Evolutionary conservation across 2,888 invertebrate species (phyloP), one percentile per base, ranked within the genome.

Genomic region (Ichneumoninae sp.): DNA sequence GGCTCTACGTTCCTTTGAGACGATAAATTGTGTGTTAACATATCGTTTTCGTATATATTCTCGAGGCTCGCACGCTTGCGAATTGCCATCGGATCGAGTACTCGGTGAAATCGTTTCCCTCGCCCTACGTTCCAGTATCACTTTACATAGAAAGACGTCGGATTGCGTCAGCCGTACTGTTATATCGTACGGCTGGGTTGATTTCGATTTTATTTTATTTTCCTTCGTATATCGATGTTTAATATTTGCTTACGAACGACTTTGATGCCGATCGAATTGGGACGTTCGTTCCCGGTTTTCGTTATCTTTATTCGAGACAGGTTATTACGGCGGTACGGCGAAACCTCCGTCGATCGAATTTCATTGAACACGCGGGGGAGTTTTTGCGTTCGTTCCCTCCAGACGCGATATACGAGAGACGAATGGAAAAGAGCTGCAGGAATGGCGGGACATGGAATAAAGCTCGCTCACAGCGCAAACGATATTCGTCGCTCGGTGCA

Each of bases 11-110:
- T 72, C 44, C 47, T 68, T n/a, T 57, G 60, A 19, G 30, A 33
- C 54, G 33, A 57, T 70, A 83, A 69, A 52, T 74, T 74, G 72
- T 69, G 13, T 68, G 70, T 82, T 78, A 82, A 62, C 72, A 68
- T 78, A 50, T 50, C 50, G 50, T 78, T 70, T 70, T 4, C 44
- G n/a, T 19, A n/a, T 62, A 70, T 70, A 50, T 78, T 54, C 72
- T 57, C 57, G 47, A 62, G 19, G 60, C 60, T 26, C 7, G 33
- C 8, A 19, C 70, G 16, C 30, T 78, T 68, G 66, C 47, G 50
- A 71, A 82, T 82, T 77, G 50, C 50, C 68, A 22, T 47, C 1
- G 19, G 62, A 36, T 22, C 54, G 50, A 77, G 65, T 66, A 50
- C 66, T 77, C 57, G 66, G 57, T 26, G 47, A 57, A 57, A 13